Evolutionary conservation across 2,113 vertebrate genomes (phyloP), one percentile per base, ranked within the genome.

Genomic region (Murina feae): DNA sequence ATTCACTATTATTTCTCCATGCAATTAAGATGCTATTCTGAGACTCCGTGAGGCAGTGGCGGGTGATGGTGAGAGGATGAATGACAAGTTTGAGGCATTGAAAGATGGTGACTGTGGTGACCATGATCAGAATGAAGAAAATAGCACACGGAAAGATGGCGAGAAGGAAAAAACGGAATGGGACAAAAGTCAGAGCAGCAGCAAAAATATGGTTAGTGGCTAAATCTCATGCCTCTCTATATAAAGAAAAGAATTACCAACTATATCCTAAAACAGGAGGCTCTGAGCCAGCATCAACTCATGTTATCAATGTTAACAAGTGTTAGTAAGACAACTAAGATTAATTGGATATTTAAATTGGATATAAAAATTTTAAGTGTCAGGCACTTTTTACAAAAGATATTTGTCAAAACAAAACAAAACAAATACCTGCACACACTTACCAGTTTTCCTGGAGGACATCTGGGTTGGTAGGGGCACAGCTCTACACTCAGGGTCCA

Each of bases 91-190:
- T 0, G 18, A 28, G 23, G 55, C 9, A 97, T 96, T 99, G 97
- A 99, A 99, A 98, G 98, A 99, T 97, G 98, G 98, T 44, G 98
- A 99, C 92, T 98, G 98, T 65, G 98, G 98, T 96, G 98, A 99
- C 96, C 98, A 99, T 93, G 98, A 98, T 96, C 98, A 98, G 97
- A 98, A 98, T 28, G 98, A 98, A 97, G 98, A 99, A 96, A 98
- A 98, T 97, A 98, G 98, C 98, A 98, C 98, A 99, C 98, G 98
- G 98, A 98, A 98, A 99, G 98, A 99, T 97, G 96, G 98, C 98
- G 98, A 99, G 98, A 99, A 99, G 98, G 98, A 98, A 98, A 99
- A 98, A 97, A 98, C 86, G 0, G 98, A 99, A 44, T 98, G 98
- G 42, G 98, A 99, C 94, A 98, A 98, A 74, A 95, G 96, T 78